Conservation (phyloP, 2,888 invertebrate genomes). For the Gymnoscelis rufifasciata region DNA sequence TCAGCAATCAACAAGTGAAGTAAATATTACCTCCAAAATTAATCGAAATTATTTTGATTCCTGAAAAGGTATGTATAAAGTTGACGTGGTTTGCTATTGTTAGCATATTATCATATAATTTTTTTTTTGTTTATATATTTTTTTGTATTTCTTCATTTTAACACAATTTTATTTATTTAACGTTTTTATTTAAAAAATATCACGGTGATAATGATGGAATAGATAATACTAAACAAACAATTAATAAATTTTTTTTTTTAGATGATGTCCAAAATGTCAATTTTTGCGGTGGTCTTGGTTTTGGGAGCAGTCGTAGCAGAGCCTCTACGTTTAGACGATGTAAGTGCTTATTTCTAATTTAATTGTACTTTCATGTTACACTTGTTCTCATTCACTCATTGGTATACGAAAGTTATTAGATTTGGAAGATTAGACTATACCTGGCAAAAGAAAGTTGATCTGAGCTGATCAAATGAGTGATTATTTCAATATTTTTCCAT, state of each 20-base stretch:
- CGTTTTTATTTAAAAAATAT: no score
- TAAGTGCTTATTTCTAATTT: no score
- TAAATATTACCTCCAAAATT: not conserved
- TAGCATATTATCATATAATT: not conserved
- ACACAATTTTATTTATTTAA: no score
- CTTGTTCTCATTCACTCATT: no score
- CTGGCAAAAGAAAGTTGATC: no score
- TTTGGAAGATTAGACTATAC: no score
- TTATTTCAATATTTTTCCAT: no score
- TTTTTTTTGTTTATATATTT: not conserved
- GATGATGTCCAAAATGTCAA: slow-evolving; percentile 8
- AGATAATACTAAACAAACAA: no score
- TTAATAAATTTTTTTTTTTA: not conserved
- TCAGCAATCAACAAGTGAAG: slow-evolving; percentile 6
- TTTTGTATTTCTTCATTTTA: not conserved
- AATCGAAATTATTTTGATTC: not conserved
- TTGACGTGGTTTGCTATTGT: not conserved
- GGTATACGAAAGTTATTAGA: no score
- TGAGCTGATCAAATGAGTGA: no score
- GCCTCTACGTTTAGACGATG: slow-evolving; percentile 10
- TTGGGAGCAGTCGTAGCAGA: slow-evolving; percentile 13
- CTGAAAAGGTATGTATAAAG: slow-evolving; percentile 8
- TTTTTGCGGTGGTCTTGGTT: slow-evolving; percentile 8
- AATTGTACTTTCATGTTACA: no score
- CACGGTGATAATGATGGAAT: no score